These are phyloP conservation scores for Scortum barcoo DNA, from an alignment of 2,113 vertebrate genomes.

Conservation along the genomic window DNA sequence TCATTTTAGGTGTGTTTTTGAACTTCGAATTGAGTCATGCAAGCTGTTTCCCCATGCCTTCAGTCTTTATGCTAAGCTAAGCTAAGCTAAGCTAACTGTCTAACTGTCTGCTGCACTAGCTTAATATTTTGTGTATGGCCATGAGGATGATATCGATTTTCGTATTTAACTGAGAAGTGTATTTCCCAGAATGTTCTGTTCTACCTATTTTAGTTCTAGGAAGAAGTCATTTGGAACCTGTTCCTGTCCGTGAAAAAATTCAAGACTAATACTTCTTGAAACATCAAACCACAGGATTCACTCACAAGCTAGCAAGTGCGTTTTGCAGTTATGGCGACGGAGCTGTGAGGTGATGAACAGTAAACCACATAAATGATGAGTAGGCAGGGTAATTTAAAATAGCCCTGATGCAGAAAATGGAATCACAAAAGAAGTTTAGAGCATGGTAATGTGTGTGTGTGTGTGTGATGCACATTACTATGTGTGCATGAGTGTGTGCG, in stretches of 20 bases:
- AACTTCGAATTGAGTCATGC: no score
- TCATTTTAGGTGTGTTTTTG: neutral
- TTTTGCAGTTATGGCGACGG: conserved; percentile 10
- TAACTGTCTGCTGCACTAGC: no score
- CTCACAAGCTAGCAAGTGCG: neutral
- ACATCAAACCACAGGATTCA: neutral
- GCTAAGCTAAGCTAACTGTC: neutral
- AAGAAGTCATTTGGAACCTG: neutral
- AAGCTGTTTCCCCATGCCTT: neutral
- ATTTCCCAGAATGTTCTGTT: neutral
- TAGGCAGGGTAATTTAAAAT: conserved; percentile 30
- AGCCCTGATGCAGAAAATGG: conserved; percentile 38
- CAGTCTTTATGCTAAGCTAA: neutral
- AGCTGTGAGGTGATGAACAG: conserved; percentile 26
- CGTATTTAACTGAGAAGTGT: neutral
- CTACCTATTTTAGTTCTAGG: no score
- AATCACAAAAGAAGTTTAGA: conserved; percentile 21
- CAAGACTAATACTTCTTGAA: neutral
- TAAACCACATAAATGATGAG: conserved; percentile 29
- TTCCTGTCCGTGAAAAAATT: neutral
- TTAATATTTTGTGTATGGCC: neutral
- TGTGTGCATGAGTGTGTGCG: neutral
- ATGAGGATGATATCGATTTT: neutral
- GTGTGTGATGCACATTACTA: neutral
- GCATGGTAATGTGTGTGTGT: neutral